Base-by-base conservation (phyloP, 2,888 invertebrate genomes). In the Trachelus troglodyta region DNA sequence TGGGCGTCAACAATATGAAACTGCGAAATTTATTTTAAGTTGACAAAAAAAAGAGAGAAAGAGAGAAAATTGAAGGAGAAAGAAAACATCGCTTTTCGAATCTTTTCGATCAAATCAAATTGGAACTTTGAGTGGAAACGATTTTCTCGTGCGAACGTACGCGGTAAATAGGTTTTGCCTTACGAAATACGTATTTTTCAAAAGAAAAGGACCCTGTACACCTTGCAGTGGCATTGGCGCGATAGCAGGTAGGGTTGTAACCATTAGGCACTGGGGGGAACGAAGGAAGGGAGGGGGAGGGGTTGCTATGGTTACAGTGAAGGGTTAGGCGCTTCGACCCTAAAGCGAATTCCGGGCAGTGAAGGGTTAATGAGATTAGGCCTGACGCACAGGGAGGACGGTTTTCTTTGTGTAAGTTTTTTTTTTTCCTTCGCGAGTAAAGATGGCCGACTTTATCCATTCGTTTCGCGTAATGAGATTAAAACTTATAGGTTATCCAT, bases 281-380 rank as follows among this genome's bases (percentile, higher is more conserved):
- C 83, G 77, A 81, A 79, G 85, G 81, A 84, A 23, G 84, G 84
- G 79, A 77, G 83, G 84, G 77, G 84, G 77, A 79, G 81, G 87
- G 82, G 88, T 88, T 85, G 80, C 87, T 79, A 88, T 88, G 87
- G 80, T 77, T 81, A 88, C 87, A 68, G 56, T 79, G 83, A 87
- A 88, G 88, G 87, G 87, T 87, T 88, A 86, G 85, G 82, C 83
- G 81, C 69, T 81, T 84, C 84, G 80, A 83, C 81, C 86, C 87
- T 79, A 83, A 81, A 83, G 82, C 79, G 85, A 85, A 88, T 85
- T 84, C 83, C 81, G 78, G 75, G 76, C 78, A 79, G 82, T 85
- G 86, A 89, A 86, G 88, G 88, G 89, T 89, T 89, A 89, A 89
- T 88, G 87, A 88, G 87, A 87, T 89, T 87, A 88, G 87, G 73